Conservation (phyloP, 2,797 vertebrate species). For the Semaprochilodus insignis region DNA sequence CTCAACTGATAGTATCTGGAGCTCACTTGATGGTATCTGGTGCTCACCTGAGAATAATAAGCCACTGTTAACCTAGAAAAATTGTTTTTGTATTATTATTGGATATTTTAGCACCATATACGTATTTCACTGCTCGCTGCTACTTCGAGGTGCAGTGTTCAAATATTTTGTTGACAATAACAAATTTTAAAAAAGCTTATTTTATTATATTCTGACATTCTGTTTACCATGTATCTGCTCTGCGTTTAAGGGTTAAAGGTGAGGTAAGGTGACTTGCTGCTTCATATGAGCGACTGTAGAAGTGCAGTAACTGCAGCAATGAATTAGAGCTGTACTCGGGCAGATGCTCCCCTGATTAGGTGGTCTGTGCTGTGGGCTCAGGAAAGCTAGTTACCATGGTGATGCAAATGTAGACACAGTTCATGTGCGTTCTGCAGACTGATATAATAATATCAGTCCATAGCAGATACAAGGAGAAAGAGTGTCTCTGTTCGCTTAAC, state of each 20-base stretch:
- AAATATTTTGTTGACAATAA: too few relatives aligned
- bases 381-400: background rate
- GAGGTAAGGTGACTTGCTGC: slow-evolving; percentile 54
- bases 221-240: too few relatives aligned
- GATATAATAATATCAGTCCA: background rate
- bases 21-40: too few relatives aligned
- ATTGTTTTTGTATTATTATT: too few relatives aligned
- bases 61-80: too few relatives aligned
- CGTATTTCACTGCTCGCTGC: too few relatives aligned
- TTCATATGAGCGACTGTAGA: background rate
- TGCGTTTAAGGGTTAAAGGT: background rate
- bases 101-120: too few relatives aligned
- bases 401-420: background rate
- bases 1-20: too few relatives aligned
- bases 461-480: background rate
- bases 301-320: background rate
- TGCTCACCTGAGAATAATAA: too few relatives aligned
- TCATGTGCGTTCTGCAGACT: background rate
- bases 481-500: background rate
- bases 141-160: too few relatives aligned
- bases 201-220: too few relatives aligned
- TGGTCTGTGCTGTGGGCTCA: slow-evolving; percentile 34
- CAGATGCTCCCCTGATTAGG: slow-evolving; percentile 34
- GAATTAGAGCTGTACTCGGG: background rate
- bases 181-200: too few relatives aligned